Conservation (phyloP, 2,888 invertebrate genomes). For the Folsomia manolachei region DNA sequence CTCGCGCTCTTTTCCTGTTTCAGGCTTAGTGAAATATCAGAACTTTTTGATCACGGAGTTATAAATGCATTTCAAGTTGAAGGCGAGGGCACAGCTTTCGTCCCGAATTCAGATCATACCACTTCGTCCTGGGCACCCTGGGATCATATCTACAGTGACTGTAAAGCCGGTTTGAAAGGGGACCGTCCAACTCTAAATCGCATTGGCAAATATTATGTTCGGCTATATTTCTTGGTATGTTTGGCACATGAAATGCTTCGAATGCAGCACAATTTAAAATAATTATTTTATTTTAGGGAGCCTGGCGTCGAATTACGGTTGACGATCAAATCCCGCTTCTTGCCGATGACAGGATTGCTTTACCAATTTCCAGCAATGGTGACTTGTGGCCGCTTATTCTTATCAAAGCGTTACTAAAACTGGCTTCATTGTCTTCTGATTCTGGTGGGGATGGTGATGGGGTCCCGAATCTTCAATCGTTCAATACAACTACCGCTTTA, state of each 20-base stretch:
- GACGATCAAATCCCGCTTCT: constrained; percentile 39
- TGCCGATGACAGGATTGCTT: constrained; percentile 18
- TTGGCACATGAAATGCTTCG: background rate
- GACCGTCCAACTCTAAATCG: constrained; percentile 27
- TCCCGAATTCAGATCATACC: constrained; percentile 27
- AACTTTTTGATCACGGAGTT: constrained; percentile 32
- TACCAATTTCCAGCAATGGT: constrained; percentile 29
- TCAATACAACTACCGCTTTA: constrained; percentile 32
- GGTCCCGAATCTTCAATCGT: constrained; percentile 10
- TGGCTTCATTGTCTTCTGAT: constrained; percentile 28
- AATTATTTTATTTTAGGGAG: constrained; percentile 19
- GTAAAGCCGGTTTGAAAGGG: constrained; percentile 28
- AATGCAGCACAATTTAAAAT: background rate
- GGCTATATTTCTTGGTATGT: constrained; percentile 35
- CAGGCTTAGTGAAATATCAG: constrained; percentile 36
- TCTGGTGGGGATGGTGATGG: background rate
- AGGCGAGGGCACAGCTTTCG: constrained; percentile 28
- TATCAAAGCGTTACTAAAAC: constrained; percentile 37
- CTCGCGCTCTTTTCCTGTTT: too few species aligned
- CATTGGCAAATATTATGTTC: constrained; percentile 35
- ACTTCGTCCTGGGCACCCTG: constrained; percentile 35
- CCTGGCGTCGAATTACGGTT: constrained; percentile 39
- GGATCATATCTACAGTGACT: constrained; percentile 38
- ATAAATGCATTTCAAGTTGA: constrained; percentile 35
- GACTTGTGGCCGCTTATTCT: constrained; percentile 40